These are phyloP conservation scores for Anarhynchus alexandrinus DNA, from an alignment of 2,113 vertebrate species.

Conservation along the genomic window DNA sequence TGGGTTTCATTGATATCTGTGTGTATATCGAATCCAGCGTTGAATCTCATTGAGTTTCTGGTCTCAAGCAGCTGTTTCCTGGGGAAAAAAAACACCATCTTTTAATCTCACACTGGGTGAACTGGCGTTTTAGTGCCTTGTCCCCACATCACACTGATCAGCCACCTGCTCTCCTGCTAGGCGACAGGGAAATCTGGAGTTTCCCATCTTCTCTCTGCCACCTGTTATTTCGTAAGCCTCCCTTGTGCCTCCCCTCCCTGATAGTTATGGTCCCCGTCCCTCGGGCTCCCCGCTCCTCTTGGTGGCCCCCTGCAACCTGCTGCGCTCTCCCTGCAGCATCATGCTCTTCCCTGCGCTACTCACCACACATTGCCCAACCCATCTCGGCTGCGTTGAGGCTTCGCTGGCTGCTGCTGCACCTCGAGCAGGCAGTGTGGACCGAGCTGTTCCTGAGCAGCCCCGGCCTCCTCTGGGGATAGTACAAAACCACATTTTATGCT, in stretches of 20 bases:
- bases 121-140: background rate
- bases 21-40: background rate
- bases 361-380: accelerated
- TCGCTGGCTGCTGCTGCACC: accelerated
- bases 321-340: accelerated
- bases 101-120: background rate
- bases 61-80: background rate
- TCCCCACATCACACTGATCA: background rate
- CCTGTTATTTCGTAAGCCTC: background rate
- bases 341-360: accelerated
- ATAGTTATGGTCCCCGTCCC: background rate
- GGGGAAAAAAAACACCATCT: background rate
- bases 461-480: background rate
- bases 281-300: accelerated
- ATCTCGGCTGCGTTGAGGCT: accelerated
- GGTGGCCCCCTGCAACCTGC: background rate
- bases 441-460: background rate
- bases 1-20: background rate
- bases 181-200: background rate
- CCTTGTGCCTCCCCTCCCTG: background rate
- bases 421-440: background rate
- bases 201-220: background rate
- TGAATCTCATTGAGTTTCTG: background rate
- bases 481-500: background rate
- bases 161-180: background rate